Conservation (phyloP, 1,140 invertebrate species). For the Leguminivora glycinivorella region DNA sequence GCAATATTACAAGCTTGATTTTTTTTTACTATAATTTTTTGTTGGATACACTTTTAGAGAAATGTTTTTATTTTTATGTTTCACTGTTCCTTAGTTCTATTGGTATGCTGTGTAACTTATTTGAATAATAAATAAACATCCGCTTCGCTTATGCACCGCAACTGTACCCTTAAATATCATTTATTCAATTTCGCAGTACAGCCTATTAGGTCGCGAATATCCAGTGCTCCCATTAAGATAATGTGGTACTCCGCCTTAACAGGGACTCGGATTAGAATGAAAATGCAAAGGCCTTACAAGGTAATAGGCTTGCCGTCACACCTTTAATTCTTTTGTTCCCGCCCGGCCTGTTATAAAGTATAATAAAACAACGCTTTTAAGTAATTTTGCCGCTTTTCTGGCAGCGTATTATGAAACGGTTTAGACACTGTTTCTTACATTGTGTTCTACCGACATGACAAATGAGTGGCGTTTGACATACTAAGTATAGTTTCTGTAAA, state of each 20-base stretch:
- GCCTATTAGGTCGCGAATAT: constrained; percentile 26
- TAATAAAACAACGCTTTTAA: neutral
- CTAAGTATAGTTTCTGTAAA: no score
- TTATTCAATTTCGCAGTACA: constrained; percentile 23
- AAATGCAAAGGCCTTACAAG: constrained; percentile 5
- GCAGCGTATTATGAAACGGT: no score
- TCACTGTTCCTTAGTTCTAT: no score
- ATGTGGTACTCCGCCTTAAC: constrained; percentile 20
- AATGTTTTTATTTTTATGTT: no score
- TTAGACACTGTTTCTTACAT: no score
- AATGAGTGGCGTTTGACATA: no score
- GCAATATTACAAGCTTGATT: no score
- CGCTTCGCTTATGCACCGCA: neutral
- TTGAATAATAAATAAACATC: no score
- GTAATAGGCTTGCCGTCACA: constrained; percentile 3
- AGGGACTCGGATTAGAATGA: constrained; percentile 12
- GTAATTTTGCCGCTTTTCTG: neutral
- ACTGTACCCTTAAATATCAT: constrained; percentile 4
- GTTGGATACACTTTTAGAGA: no score
- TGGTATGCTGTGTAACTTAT: no score
- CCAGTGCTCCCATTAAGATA: constrained; percentile 24
- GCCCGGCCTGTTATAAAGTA: neutral
- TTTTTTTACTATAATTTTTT: no score
- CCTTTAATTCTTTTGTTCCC: neutral
- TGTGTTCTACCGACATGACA: no score